Conservation (phyloP, 2,888 invertebrate genomes). For the Acronicta psi region DNA sequence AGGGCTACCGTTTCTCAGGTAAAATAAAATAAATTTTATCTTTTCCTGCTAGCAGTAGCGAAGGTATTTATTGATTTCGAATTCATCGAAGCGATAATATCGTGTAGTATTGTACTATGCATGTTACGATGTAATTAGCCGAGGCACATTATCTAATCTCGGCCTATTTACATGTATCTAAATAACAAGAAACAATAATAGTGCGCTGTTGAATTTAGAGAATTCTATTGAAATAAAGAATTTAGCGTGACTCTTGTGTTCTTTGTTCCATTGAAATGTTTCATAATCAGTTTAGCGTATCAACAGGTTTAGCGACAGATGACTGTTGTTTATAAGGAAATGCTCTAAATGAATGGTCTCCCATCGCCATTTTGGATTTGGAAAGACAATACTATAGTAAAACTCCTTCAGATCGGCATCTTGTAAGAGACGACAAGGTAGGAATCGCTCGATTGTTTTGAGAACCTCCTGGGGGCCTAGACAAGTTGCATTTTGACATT, state of each 20-base stretch:
- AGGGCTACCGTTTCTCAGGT: constrained; percentile 48
- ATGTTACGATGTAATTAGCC: constrained; percentile 55
- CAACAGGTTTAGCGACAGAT: too few relatives aligned
- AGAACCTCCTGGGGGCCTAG: too few relatives aligned
- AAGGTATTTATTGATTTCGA: constrained; percentile 55
- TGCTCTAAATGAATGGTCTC: too few relatives aligned
- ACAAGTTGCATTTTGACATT: too few relatives aligned
- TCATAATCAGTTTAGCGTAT: not conserved
- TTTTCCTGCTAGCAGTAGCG: constrained; percentile 56
- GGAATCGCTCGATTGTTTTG: too few relatives aligned
- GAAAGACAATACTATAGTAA: too few relatives aligned
- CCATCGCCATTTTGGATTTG: too few relatives aligned
- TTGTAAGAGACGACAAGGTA: too few relatives aligned
- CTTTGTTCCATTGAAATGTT: not conserved
- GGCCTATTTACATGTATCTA: constrained; percentile 53
- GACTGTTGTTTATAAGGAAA: too few relatives aligned
- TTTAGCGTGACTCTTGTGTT: constrained; percentile 7
- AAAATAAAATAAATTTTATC: constrained; percentile 54
- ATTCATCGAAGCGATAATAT: constrained; percentile 63
- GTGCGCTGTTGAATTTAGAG: constrained; percentile 37
- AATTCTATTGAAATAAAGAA: constrained; percentile 35
- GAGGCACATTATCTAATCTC: constrained; percentile 58
- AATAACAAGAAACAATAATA: constrained; percentile 51
- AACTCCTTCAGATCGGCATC: too few relatives aligned
- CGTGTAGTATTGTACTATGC: constrained; percentile 45